Evolutionary conservation across 2,113 vertebrate species (phyloP).

Genomic region (Chlorodrepanis virens): DNA sequence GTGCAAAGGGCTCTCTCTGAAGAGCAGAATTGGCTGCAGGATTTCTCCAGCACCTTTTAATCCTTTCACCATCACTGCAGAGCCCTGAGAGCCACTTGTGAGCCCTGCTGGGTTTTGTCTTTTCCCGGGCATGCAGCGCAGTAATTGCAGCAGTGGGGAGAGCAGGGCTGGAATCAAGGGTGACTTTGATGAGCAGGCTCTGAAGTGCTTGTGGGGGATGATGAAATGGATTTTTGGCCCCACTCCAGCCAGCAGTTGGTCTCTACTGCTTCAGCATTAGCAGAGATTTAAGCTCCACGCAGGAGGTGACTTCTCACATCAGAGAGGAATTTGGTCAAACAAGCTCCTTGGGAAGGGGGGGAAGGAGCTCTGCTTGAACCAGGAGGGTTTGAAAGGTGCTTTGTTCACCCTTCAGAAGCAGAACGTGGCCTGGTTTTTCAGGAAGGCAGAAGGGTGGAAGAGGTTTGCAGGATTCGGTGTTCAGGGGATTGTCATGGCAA

Average conservation of each 20-base stretch:
- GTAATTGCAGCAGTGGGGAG: not conserved
- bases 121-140: rapidly evolving
- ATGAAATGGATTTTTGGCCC: not conserved
- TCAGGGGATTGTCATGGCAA: conserved; percentile 53
- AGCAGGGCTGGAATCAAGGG: not conserved
- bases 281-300: not conserved
- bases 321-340: not conserved
- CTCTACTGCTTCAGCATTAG: not conserved
- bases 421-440: not conserved
- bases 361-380: not conserved
- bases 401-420: not conserved
- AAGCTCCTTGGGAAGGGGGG: not conserved
- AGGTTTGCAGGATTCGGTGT: not conserved
- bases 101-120: not conserved
- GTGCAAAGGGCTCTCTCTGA: not conserved
- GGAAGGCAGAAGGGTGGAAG: not conserved
- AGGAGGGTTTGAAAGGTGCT: not conserved
- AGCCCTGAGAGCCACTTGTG: not conserved
- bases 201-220: not conserved
- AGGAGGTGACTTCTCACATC: not conserved
- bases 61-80: not conserved
- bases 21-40: not conserved
- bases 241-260: conserved; percentile 6
- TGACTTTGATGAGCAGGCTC: not conserved
- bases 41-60: not conserved